Evolutionary conservation across 1,140 invertebrate genomes (phyloP), one percentile per base, ranked within the genome.

Genomic region (Wiebesia pumilae): DNA sequence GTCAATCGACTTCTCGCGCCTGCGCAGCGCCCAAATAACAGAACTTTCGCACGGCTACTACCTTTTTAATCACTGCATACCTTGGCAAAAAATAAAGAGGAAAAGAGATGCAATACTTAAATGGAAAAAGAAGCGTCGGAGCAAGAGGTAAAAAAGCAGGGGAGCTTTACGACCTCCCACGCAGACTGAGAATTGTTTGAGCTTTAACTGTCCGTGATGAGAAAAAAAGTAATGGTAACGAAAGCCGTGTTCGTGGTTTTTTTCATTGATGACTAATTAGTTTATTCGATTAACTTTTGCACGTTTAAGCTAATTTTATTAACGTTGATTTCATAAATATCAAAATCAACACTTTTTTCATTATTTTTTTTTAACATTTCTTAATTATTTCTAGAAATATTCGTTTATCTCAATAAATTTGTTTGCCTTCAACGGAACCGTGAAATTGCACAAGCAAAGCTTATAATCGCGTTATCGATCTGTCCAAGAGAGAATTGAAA

Each of bases 61-160:
- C 27, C 35, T 79, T 58, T 58, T 38, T 71, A 38, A 38, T 38
- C 6, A 35, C 1, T 71, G 69, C 14, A 71, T 71, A 47, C 0
- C 12, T 0, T 54, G 33, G 43, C 27, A 62, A 83, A n/a, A 62
- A 43, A 58, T 54, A 14, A 83, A 30, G 7, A 54, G 12, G 12
- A 79, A 79, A 67, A 81, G 33, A 80, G 38, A 9, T 1, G 12
- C 16, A 24, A 38, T 58, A 62, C 2, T 6, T 40, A 54, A 79
- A 40, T 35, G 16, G n/a, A 54, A 80, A 19, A 16, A 54, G 35
- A 40, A 43, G 51, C 30, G 78, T 30, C 14, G 35, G 10, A 30
- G 78, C 78, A 80, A 65, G 78, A 62, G 54, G 33, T 30, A 83
- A 47, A 43, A 83, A 83, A 54, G 81, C 81, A 83, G 38, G 38